Evolutionary conservation across 1,140 invertebrate genomes (phyloP), one percentile per base, ranked within the genome.

Genomic region (Liolophura sinensis): DNA sequence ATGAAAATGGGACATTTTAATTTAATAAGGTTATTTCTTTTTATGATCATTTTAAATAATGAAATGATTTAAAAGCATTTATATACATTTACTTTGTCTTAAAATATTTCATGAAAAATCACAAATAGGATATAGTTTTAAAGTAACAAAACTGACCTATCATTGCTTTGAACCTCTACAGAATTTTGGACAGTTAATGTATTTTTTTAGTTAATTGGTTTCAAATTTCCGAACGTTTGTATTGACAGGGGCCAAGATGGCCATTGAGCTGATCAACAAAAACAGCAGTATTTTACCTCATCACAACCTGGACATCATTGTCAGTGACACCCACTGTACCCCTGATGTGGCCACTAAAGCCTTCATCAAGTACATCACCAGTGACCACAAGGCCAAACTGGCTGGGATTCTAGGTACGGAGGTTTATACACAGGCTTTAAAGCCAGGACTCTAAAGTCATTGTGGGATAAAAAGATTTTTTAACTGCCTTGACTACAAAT

Each of bases 311-410:
- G 77, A 87, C 14, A 64, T 93, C 16, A 62, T 88, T 9, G 82
- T 86, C 0, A 85, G 86, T 40, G 88, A 94, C 75, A 92, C 91
- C 0, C 86, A 90, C 65, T 95, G 93, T 79, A 87, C 88, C 61
- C 84, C 91, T 0, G 92, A 93, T 76, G 87, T 88, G 67, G 92
- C 93, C 0, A 90, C 94, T 89, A 91, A 90, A 71, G 85, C 88
- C 0, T 93, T 93, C 78, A 92, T 94, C 57, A 88, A 92, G 63
- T 92, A 90, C 69, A 89, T 91, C 11, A 79, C 87, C 4, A 82
- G 87, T 22, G 84, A 85, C 27, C 80, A 86, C 31, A 87, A 86
- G 55, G 76, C 85, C 12, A 86, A 87, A 40, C 78, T 93, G 47
- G 85, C 91, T 50, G 92, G 92, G 6, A 89, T 94, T 27, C 78